Evolutionary conservation across 35 echinoderm and acorn worm species (phyloP).

Genomic region (Hemicentrotus pulcherrimus): DNA sequence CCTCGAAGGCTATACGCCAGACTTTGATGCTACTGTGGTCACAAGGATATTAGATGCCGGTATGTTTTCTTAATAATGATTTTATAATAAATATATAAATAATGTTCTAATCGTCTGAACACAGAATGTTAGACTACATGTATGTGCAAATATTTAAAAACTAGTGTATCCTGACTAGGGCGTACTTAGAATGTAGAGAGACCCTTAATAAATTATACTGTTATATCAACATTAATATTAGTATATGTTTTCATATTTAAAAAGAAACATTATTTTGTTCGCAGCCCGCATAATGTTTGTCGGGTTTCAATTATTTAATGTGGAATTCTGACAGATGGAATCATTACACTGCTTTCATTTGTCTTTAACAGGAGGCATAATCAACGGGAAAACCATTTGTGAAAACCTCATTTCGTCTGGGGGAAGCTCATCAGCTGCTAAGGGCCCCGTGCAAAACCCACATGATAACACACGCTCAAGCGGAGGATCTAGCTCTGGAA

Average conservation of each 20-base stretch:
- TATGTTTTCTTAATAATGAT: background rate
- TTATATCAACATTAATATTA: background rate
- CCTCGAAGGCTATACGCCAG: conserved; percentile 45
- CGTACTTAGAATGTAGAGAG: background rate
- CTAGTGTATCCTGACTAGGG: no score
- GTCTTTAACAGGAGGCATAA: conserved; percentile 56
- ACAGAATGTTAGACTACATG: no score
- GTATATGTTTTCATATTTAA: background rate
- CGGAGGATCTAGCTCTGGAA: conserved; percentile 75
- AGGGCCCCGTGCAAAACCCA: conserved; percentile 67
- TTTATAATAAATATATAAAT: no score
- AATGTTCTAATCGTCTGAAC: no score
- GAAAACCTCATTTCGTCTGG: conserved; percentile 69
- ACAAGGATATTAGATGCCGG: conserved; percentile 44
- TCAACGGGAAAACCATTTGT: conserved; percentile 65
- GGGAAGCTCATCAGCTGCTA: conserved; percentile 50
- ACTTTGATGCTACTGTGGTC: conserved; percentile 55
- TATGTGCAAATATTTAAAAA: no score
- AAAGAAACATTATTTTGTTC: background rate
- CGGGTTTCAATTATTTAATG: background rate
- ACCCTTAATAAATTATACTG: background rate
- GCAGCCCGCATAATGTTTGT: background rate
- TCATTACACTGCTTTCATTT: background rate
- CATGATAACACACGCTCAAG: conserved; percentile 44
- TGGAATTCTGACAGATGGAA: background rate